Conservation (phyloP, 2,113 vertebrate genomes). For the Oryzias javanicus region DNA sequence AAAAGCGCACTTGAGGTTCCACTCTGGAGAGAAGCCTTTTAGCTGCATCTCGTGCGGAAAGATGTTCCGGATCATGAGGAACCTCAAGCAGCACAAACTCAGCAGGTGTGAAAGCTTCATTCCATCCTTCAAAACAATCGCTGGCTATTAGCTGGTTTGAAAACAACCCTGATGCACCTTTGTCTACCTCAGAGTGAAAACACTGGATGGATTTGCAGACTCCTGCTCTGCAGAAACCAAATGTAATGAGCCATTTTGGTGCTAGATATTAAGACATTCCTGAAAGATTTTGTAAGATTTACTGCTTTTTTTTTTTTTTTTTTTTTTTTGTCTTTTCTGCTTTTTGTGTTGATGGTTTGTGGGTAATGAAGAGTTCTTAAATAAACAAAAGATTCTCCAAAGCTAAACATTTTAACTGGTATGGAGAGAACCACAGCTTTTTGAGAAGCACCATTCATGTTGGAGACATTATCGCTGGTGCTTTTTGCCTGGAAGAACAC, state of each 20-base stretch:
- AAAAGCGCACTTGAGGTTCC: conserved; percentile 73
- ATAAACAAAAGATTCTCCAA: no score
- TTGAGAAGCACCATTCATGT: no score
- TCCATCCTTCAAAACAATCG: conserved; percentile 54
- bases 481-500: no score
- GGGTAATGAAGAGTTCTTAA: no score
- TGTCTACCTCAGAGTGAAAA: conserved; percentile 50
- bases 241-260: not conserved
- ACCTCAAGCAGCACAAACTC: conserved; percentile 66
- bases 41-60: conserved; percentile 64
- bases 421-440: no score
- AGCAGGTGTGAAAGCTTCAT: conserved; percentile 41
- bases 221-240: not conserved
- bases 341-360: not conserved
- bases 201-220: not conserved
- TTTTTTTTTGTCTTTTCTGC: not conserved
- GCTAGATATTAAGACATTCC: not conserved
- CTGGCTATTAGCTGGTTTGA: conserved; percentile 46
- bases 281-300: not conserved
- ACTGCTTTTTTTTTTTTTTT: not conserved
- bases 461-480: no score
- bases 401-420: no score
- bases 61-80: conserved; percentile 69
- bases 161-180: not conserved
- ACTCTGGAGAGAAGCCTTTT: conserved; percentile 72